A percentile compares a stretch with the other conserved stretches of the same genome.
phyloP scores from a whole-genome alignment of 2,113 vertebrate species.

The Leptodactylus fuscus region DNA sequence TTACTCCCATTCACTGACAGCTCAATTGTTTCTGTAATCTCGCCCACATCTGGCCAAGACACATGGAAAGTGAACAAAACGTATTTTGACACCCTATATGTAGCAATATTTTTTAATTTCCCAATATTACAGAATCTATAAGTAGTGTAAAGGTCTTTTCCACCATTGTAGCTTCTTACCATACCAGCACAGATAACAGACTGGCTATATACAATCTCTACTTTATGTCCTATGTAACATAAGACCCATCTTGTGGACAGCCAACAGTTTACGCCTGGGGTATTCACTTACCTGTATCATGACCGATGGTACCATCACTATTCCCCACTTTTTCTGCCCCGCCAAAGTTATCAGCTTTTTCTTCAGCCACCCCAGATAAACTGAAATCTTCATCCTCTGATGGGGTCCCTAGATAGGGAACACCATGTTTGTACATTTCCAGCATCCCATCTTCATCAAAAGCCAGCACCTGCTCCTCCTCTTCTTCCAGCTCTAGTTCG shows the following conservation, averaged over 20 bases:
- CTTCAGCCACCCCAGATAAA: conserved; percentile 50
- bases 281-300: conserved; percentile 22
- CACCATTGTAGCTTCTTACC: not conserved
- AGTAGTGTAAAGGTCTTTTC: not conserved
- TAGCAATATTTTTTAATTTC: not conserved
- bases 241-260: not conserved
- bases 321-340: not conserved
- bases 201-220: not conserved
- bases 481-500: conserved; percentile 69
- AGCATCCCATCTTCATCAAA: conserved; percentile 1
- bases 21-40: too few species aligned
- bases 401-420: not conserved
- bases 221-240: not conserved
- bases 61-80: too few species aligned
- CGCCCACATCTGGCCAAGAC: too few species aligned
- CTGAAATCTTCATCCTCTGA: conserved; percentile 54
- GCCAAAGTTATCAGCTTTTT: conserved; percentile 60
- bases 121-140: not conserved
- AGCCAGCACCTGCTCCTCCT: conserved; percentile 74
- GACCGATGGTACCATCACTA: not conserved
- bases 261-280: not conserved
- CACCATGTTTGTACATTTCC: not conserved
- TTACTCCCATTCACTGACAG: too few species aligned
- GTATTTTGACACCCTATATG: too few species aligned
- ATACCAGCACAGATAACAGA: not conserved